Base-by-base conservation (phyloP, 2,888 invertebrate genomes). In the Auanema freiburgensis region DNA sequence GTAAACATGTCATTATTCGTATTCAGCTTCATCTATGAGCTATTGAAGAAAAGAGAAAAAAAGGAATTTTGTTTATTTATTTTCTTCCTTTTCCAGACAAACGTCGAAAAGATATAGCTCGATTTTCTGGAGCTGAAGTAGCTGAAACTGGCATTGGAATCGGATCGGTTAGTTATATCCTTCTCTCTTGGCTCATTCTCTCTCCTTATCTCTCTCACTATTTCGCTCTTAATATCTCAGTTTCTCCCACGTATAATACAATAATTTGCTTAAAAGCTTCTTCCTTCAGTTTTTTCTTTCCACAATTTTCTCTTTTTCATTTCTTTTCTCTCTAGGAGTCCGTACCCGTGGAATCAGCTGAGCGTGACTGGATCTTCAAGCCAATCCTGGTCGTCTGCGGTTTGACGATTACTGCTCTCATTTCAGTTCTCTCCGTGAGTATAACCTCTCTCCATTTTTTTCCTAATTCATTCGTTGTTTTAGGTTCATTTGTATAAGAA, bases 81-180 rank as follows among this genome's bases (percentile, higher is more conserved):
- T 46, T 16, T 46, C 11, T 10, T 24, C 12, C 21, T 11, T 25
- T 74, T 78, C 54, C 65, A 79, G 79, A 82, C 72, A 82, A 82
- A 55, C 73, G 82, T 40, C 63, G 81, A 50, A 82, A 81, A 69
- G 82, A 82, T 65, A 82, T 82, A 59, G 76, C 78, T 56, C 72
- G 77, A 23, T 59, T 79, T 41, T 74, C 80, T 40, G 81, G 80
- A 59, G 78, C 78, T 33, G 72, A 80, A 33, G 78, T 82, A 41
- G 75, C 74, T n/a, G 82, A 82, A 60, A 82, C 82, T 8, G 82
- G 82, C 59, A 79, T 81, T 51, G 82, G 82, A 59, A 78, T 75
- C 65, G 81, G 81, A 57, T 74, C 72, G 51, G 79, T 77, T 23
- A 57, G 59, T 40, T 33, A n/a, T n/a, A 16, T 21, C 46, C 46